Base-by-base conservation (phyloP, 2,797 vertebrate species). In the Sternotherus odoratus region DNA sequence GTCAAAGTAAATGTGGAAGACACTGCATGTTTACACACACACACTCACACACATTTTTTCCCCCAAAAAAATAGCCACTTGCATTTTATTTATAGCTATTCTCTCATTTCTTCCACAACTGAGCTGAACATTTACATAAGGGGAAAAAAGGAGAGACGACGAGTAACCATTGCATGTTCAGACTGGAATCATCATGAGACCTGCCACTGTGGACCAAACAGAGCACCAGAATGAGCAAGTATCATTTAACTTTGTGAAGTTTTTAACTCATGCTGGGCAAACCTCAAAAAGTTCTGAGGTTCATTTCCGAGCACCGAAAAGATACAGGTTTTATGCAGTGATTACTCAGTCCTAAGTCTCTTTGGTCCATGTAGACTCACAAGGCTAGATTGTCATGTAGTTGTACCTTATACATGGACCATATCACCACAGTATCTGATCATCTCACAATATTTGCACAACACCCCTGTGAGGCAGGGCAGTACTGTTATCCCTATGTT, bases 201-300 rank as follows among this genome's bases (percentile, higher is more conserved):
- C 94, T 97, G 96, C 83, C 90, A 89, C 82, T 87, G 57, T 93
- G 87, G 57, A 82, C 72, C 77, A 79, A 92, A 87, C 15, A 3
- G 92, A 97, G 91, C 87, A 91, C 88, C 88, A 95, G 87, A 97
- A 97, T 97, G 95, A 97, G 96, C 92, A 96, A 95, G 83, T 87
- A 91, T 89, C 88, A 89, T 97, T 97, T 95, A 88, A 85, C 93
- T 90, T 92, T 82, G 94, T 97, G 87, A 93, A 91, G 84, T 88
- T 88, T 94, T 94, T 91, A 91, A 50, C 83, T 88, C 77, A 36
- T 33, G 82, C 86, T 12, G 93, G 95, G 77, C 53, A 66, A 88
- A 39, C 81, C 92, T 92, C 86, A 78, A 86, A 51, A 89, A 91
- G 83, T 94, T 86, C 72, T 80, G 79, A 36, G 54, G 85, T 91